These are phyloP conservation scores for Nebria ingens DNA, from an alignment of 1,140 invertebrate species.

Conservation along the genomic window DNA sequence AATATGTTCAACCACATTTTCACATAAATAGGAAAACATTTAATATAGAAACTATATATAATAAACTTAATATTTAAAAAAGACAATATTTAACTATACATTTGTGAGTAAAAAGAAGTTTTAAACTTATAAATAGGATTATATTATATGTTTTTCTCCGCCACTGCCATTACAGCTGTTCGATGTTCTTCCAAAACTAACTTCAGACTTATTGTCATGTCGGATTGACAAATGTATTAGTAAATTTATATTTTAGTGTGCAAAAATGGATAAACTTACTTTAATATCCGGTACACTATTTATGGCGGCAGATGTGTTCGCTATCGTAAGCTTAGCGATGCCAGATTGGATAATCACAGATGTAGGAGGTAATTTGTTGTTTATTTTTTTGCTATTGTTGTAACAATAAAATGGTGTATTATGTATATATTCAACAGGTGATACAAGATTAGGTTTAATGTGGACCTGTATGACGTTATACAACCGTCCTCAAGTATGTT, in stretches of 20 bases:
- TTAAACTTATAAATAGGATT: too few species aligned
- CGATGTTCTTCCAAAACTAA: too few species aligned
- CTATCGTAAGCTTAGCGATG: slow-evolving; percentile 84
- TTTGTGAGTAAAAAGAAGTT: too few species aligned
- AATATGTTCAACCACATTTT: too few species aligned
- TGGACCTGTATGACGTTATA: slow-evolving; percentile 90
- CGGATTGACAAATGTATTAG: not conserved
- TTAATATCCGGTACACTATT: slow-evolving; percentile 86
- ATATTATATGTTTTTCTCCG: too few species aligned
- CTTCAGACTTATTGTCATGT: not conserved
- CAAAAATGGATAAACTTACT: slow-evolving; percentile 81
- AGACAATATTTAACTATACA: too few species aligned
- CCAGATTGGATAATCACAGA: slow-evolving; percentile 95
- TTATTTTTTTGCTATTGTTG: not conserved
- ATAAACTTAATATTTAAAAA: too few species aligned
- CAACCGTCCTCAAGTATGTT: slow-evolving; percentile 79
- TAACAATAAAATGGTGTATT: slow-evolving; percentile 6
- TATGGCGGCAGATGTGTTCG: slow-evolving; percentile 85
- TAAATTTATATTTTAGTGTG: not conserved
- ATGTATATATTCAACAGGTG: slow-evolving; percentile 46
- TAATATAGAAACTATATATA: too few species aligned
- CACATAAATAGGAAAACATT: too few species aligned
- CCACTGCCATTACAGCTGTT: too few species aligned
- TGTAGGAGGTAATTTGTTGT: slow-evolving; percentile 60
- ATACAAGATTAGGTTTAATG: slow-evolving; percentile 82